Evolutionary conservation across 2,797 vertebrate species (phyloP).

Genomic region (Lacerta bilineata): DNA sequence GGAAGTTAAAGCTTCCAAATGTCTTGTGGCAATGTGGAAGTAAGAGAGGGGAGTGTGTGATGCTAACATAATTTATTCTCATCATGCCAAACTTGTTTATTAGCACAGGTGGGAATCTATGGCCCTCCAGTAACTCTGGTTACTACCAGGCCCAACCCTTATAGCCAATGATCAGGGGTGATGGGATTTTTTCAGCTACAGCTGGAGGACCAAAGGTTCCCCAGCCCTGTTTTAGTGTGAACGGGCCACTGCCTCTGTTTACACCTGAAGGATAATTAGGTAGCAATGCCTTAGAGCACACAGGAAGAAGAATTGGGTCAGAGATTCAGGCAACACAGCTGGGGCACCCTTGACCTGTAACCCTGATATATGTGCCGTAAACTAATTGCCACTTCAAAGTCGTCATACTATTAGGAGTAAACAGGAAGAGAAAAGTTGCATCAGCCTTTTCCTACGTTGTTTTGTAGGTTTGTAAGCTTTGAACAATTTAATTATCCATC

Average conservation of each 20-base stretch:
- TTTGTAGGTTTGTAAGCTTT: background rate
- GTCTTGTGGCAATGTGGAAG: too few species aligned
- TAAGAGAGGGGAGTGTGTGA: background rate
- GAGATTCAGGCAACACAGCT: slow-evolving; percentile 37
- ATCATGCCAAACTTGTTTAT: too few species aligned
- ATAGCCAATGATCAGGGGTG: too few species aligned
- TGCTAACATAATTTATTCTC: background rate
- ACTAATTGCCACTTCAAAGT: slow-evolving; percentile 30
- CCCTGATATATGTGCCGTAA: background rate
- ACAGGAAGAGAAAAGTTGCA: slow-evolving; percentile 1
- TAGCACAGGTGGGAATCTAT: too few species aligned
- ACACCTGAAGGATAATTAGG: background rate
- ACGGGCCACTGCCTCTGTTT: background rate
- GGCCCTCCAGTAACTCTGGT: too few species aligned
- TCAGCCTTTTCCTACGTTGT: background rate
- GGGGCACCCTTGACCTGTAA: slow-evolving; percentile 51
- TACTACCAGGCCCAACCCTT: too few species aligned
- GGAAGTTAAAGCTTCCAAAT: too few species aligned
- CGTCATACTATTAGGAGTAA: slow-evolving; percentile 17
- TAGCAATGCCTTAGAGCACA: slow-evolving; percentile 16
- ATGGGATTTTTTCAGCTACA: background rate
- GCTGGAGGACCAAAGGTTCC: background rate
- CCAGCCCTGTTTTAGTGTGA: background rate
- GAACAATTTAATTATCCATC: background rate
- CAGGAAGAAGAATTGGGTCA: slow-evolving; percentile 11